Evolutionary conservation across 2,888 invertebrate genomes (phyloP).

Genomic region (Synanthedon formicaeformis): DNA sequence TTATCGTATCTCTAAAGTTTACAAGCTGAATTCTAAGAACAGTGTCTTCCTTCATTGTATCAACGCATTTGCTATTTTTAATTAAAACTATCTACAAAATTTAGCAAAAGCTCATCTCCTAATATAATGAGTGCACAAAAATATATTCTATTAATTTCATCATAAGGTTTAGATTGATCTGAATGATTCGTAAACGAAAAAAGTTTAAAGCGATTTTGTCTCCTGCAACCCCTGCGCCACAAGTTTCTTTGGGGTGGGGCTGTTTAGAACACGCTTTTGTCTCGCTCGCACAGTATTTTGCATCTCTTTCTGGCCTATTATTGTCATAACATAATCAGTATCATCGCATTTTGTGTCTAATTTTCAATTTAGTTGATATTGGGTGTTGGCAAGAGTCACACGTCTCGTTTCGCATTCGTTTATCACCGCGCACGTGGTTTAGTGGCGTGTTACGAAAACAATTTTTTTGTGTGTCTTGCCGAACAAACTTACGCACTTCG

Average conservation of each 20-base stretch:
- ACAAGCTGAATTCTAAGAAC: conserved; percentile 56
- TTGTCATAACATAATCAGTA: conserved; percentile 68
- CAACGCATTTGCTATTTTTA: conserved; percentile 65
- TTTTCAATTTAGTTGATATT: conserved; percentile 70
- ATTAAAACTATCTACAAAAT: conserved; percentile 48
- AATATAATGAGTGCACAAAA: conserved; percentile 10
- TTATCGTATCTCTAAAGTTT: conserved; percentile 9
- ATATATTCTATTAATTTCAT: conserved; percentile 13
- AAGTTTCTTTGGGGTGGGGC: conserved; percentile 59
- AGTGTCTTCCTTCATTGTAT: conserved; percentile 59
- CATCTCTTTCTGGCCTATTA: conserved; percentile 64
- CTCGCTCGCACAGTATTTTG: conserved; percentile 30
- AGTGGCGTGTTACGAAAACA: conserved; percentile 23
- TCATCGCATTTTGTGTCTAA: conserved; percentile 69
- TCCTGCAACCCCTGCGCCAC: conserved; percentile 65
- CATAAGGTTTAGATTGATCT: conserved; percentile 40
- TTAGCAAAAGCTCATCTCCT: conserved; percentile 27
- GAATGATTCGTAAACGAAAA: conserved; percentile 22
- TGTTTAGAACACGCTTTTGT: conserved; percentile 36
- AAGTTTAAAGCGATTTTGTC: conserved; percentile 58
- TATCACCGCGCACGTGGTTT: conserved; percentile 43
- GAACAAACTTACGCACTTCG: conserved; percentile 10
- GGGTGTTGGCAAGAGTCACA: conserved; percentile 63
- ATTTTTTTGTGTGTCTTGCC: too few species aligned
- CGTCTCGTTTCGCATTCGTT: conserved; percentile 53